Evolutionary conservation across 2,888 invertebrate species (phyloP), one percentile per base, ranked within the genome.

Genomic region (Clistopyga incitator): DNA sequence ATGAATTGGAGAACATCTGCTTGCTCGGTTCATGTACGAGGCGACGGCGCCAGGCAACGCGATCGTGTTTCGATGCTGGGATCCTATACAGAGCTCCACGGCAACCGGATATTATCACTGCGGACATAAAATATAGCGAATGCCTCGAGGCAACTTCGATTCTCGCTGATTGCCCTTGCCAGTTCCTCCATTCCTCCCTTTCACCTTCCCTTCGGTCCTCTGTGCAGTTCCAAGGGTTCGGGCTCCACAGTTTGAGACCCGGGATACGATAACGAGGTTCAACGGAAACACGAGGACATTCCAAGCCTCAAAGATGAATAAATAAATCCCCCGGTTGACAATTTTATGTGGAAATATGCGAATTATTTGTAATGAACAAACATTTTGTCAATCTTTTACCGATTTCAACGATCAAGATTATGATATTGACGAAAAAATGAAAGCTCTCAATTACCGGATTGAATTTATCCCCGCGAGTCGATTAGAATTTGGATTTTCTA

Each of bases 81-180:
- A 80, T 70, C 70, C 45, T 72, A 65, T 47, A 56, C 61, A 61
- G 50, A 61, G 67, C 78, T 65, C 45, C 61, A 50, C 75, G 80
- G 84, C 86, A 87, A 87, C 84, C 87, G 87, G 86, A 87, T 86
- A 86, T 87, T 87, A 87, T 86, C 87, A 86, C 85, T 85, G 85
- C 82, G 78, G 78, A 72, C 76, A 85, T 87, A 86, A 87, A 87
- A 87, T 87, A 87, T 87, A 81, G 82, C 86, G 72, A 80, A 81
- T 81, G 85, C 87, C 87, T 79, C 75, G 79, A 76, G 85, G 85
- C 84, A 82, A 75, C 78, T 83, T 85, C 86, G 82, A 87, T 86
- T 85, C 84, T 68, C 64, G 72, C 65, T 85, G 85, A 86, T 86
- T 85, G 84, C 86, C 78, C 83, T 76, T 74, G 81, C 78, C 65